Conservation (phyloP, 2,888 invertebrate species). For the Pediacus dermestoides region DNA sequence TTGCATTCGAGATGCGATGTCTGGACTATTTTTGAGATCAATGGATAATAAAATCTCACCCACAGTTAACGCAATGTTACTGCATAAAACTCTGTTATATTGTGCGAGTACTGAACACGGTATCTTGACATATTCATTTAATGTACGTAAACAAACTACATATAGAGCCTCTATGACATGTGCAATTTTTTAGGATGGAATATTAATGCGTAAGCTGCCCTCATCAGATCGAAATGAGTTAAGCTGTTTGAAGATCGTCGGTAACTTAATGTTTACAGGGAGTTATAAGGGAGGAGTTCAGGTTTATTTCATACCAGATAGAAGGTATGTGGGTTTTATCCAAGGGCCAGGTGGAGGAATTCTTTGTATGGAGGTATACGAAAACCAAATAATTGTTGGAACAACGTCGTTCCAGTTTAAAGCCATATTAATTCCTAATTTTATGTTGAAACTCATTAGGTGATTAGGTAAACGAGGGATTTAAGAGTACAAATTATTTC, state of each 20-base stretch:
- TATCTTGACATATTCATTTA: conserved; percentile 71
- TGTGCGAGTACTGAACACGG: conserved; percentile 72
- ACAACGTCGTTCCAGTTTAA: conserved; percentile 31
- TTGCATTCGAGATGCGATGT: conserved; percentile 68
- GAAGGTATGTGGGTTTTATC: conserved; percentile 59
- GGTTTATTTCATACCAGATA: conserved; percentile 57
- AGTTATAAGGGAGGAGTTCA: conserved; percentile 78
- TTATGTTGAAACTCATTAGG: conserved; percentile 23
- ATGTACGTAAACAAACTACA: too few species aligned
- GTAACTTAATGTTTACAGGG: conserved; percentile 62
- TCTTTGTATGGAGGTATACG: conserved; percentile 64
- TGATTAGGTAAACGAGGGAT: too few species aligned
- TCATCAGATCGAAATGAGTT: conserved; percentile 57
- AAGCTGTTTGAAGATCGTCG: conserved; percentile 64
- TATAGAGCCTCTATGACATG: too few species aligned
- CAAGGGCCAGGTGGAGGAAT: conserved; percentile 70
- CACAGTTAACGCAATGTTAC: conserved; percentile 69
- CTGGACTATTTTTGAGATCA: conserved; percentile 64
- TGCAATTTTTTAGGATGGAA: conserved; percentile 57
- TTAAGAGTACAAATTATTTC: too few species aligned
- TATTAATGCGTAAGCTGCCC: conserved; percentile 47
- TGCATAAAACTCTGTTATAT: conserved; percentile 66
- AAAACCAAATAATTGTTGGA: conserved; percentile 56
- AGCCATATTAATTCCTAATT: conserved; percentile 26
- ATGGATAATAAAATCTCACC: conserved; percentile 57